phyloP scores from a whole-genome alignment of 1,140 invertebrate genomes.

The Pogonus chalceus region DNA sequence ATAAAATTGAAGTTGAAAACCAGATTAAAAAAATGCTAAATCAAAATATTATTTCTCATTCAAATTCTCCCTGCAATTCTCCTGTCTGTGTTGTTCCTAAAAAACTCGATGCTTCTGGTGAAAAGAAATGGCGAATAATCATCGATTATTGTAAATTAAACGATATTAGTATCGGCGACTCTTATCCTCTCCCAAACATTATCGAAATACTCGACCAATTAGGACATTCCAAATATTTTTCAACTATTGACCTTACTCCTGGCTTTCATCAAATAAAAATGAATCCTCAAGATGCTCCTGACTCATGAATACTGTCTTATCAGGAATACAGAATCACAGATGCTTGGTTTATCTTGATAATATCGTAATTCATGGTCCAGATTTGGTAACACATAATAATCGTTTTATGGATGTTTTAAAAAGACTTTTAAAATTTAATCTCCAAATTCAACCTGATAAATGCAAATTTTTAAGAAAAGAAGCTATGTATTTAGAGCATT shows the following conservation, averaged over 20 bases:
- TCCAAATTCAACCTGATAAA: neutral
- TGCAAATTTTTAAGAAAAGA: neutral
- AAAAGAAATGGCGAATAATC: no score
- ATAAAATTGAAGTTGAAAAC: no score
- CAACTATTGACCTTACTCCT: neutral
- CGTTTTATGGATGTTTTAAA: neutral
- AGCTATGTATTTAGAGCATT: neutral
- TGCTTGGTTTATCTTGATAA: constrained; percentile 23
- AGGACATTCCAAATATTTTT: neutral
- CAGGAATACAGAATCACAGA: constrained; percentile 14
- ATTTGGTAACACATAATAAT: neutral
- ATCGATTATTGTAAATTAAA: no score
- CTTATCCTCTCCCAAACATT: no score
- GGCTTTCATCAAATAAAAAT: neutral
- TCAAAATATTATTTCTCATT: no score
- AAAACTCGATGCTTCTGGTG: no score
- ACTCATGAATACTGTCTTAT: constrained; percentile 19
- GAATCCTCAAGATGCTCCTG: neutral
- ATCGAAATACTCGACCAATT: no score
- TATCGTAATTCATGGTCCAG: constrained; percentile 15
- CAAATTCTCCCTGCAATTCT: no score
- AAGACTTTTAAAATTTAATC: neutral
- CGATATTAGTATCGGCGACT: no score
- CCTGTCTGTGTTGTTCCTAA: no score
- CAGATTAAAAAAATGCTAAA: no score